Evolutionary conservation across 2,888 invertebrate genomes (phyloP), one percentile per base, ranked within the genome.

Genomic region (Toxonevra muliebris): DNA sequence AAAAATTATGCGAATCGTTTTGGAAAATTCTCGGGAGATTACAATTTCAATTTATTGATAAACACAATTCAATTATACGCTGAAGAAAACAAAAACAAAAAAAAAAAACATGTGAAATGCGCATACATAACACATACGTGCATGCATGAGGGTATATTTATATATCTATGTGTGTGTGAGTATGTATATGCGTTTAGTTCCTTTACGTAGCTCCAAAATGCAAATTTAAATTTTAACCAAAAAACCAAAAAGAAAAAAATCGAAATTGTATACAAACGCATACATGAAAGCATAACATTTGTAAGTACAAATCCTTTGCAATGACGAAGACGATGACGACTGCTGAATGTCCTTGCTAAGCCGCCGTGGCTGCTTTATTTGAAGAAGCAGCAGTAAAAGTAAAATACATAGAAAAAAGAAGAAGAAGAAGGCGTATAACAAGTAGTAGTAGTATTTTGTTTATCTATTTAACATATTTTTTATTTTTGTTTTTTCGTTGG

Each of bases 391-490:
- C 19, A n/a, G n/a, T n/a, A 30, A 30, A 30, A 30, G 30, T 30
- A 30, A 30, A 30, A 30, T 4, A 2, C 30, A 30, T 30, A 30
- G 30, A 30, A 30, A 7, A 2, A 30, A 30, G 7, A 30, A 30
- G 7, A 30, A 30, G 30, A 30, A 30, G 42, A 61, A 57, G 61
- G 60, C 63, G 43, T 55, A 74, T 7, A 30, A 7, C 30, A 30
- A 30, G 7, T 30, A 4, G 30, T 48, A n/a, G 43, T 5, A 15
- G 12, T 1, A 9, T 61, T 40, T 17, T 50, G 48, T 76, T 74
- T 73, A 77, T 73, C 76, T 76, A 75, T 70, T 75, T 74, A 76
- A 72, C 73, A 79, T 77, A n/a, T n/a, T n/a, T n/a, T n/a, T n/a
- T n/a, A n/a, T n/a, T n/a, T n/a, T n/a, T n/a, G n/a, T n/a, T n/a